Evolutionary conservation across 2,797 vertebrate genomes (phyloP).

Genomic region (Lacerta agilis): DNA sequence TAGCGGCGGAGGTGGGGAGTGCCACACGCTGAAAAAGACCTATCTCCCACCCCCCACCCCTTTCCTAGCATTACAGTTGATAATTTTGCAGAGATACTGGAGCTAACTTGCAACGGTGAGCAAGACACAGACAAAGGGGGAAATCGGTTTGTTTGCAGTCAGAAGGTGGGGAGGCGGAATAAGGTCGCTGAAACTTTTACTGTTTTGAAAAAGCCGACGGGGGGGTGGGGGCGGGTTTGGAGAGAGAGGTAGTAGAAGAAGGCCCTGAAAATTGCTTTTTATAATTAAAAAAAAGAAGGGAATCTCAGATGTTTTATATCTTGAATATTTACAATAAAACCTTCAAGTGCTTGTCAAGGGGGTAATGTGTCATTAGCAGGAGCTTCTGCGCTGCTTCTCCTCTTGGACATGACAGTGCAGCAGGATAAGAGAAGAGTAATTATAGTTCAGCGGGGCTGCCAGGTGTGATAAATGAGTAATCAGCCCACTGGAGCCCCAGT

Average conservation of each 20-base stretch:
- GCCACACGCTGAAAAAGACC: constrained; percentile 72
- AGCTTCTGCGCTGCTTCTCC: constrained; percentile 83
- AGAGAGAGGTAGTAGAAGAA: constrained; percentile 27
- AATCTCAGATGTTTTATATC: constrained; percentile 87
- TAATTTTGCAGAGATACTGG: constrained; percentile 80
- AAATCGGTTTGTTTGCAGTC: constrained; percentile 71
- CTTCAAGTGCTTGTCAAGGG: constrained; percentile 84
- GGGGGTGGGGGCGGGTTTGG: constrained; percentile 3
- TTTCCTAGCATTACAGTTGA: constrained; percentile 69
- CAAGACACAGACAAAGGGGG: constrained; percentile 73
- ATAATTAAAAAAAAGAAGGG: constrained; percentile 86
- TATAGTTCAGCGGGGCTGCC: constrained; percentile 99
- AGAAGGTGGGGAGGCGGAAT: constrained; percentile 48
- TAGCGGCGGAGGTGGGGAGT: constrained; percentile 52
- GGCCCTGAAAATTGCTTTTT: constrained; percentile 84
- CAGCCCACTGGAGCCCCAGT: constrained; percentile 91
- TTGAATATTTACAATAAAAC: constrained; percentile 87
- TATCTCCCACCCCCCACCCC: constrained; percentile 66
- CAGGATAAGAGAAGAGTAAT: constrained; percentile 99
- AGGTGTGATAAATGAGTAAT: constrained; percentile 99
- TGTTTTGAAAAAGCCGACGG: constrained; percentile 51
- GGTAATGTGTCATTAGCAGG: constrained; percentile 85
- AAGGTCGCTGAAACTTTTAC: constrained; percentile 74
- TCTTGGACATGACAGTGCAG: constrained; percentile 96
- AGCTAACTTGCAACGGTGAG: constrained; percentile 74